Percentiles rank a stretch among this genome's conserved stretches.
Conservation (phyloP, 2,113 vertebrate genomes). For the Engraulis encrasicolus region DNA sequence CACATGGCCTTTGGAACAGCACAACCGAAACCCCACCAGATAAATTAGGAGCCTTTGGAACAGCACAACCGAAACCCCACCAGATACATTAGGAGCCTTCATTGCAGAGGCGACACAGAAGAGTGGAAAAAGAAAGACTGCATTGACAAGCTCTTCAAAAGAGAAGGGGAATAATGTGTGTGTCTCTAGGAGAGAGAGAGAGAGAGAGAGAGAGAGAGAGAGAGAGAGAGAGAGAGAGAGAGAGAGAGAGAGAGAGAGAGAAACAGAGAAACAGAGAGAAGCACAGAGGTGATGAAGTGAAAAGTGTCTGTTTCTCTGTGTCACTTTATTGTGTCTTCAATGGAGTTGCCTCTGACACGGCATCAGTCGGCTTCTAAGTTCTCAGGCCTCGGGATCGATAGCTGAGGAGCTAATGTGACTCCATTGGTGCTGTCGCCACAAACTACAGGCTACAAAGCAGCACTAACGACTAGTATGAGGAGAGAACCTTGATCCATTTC, state of each 20-base stretch:
- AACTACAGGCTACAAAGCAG: not conserved
- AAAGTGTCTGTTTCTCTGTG: not conserved
- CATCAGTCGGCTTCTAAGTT: conserved; percentile 2
- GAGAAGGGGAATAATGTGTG: too few species aligned
- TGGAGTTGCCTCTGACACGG: not conserved
- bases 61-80: conserved; percentile 6
- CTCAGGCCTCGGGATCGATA: not conserved
- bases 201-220: not conserved
- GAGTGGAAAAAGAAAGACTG: not conserved
- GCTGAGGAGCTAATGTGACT: not conserved
- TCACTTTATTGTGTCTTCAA: not conserved
- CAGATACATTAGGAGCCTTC: not conserved
- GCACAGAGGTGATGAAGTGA: too few species aligned
- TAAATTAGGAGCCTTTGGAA: not conserved
- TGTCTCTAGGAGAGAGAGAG: not conserved
- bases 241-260: not conserved
- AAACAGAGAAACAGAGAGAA: too few species aligned
- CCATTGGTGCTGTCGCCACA: not conserved
- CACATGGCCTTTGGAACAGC: not conserved
- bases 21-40: conserved; percentile 13
- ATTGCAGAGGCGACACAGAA: not conserved
- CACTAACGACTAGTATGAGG: not conserved
- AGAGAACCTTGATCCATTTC: not conserved
- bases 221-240: not conserved
- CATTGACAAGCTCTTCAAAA: not conserved